phyloP scores from a whole-genome alignment of 2,888 invertebrate species.

The Protonemura montana region DNA sequence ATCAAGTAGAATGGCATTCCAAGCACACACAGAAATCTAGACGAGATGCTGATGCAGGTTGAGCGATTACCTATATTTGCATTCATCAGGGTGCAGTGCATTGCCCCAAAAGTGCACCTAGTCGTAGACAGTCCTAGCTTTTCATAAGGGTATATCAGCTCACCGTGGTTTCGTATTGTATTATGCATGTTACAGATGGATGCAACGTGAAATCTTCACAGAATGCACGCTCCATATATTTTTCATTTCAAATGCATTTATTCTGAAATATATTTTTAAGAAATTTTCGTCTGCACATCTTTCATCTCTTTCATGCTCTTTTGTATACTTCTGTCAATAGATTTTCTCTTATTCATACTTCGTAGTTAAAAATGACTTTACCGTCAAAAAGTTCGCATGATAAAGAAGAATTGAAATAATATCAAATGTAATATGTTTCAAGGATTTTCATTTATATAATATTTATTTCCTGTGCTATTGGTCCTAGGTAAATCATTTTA shows the following conservation, averaged over 20 bases:
- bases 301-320: not conserved
- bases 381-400: not conserved
- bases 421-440: not conserved
- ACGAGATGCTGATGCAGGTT: constrained; percentile 1
- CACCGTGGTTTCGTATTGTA: not conserved
- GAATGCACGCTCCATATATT: not conserved
- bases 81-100: not conserved
- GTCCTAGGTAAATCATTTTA: not conserved
- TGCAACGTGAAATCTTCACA: not conserved
- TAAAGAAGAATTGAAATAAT: not conserved
- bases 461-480: not conserved
- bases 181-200: not conserved
- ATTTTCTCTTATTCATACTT: not conserved
- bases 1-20: not conserved
- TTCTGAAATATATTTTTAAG: not conserved
- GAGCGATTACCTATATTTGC: not conserved
- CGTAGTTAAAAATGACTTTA: not conserved
- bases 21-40: not conserved
- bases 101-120: not conserved
- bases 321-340: not conserved
- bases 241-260: not conserved
- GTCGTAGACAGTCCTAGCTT: not conserved
- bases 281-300: not conserved
- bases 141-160: not conserved
- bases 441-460: not conserved